A percentile compares a stretch with the other conserved stretches of the same genome.
phyloP scores from a whole-genome alignment of 2,888 invertebrate species.

The Adineta ricciae region DNA sequence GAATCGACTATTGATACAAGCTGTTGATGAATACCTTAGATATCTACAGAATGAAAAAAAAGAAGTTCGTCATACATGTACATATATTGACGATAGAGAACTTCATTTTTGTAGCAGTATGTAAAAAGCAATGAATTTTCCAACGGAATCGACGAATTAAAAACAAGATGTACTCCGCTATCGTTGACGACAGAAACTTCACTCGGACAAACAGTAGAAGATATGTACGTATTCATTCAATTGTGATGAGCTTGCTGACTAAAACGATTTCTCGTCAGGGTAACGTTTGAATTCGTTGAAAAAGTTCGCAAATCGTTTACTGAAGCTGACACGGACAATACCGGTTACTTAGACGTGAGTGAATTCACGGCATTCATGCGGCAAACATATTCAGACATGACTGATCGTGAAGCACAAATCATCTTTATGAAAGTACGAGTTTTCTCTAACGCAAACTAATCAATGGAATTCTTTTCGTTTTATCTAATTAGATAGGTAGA shows the following conservation, averaged over 20 bases:
- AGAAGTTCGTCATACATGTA: neutral
- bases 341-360: slow-evolving; percentile 39
- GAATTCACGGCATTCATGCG: slow-evolving; percentile 42
- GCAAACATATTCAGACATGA: slow-evolving; percentile 39
- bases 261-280: neutral
- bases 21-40: neutral
- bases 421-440: slow-evolving; percentile 41
- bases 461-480: neutral
- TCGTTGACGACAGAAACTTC: neutral
- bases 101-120: neutral
- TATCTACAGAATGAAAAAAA: neutral
- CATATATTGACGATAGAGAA: neutral
- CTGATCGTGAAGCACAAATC: slow-evolving; percentile 40
- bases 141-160: neutral
- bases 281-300: slow-evolving; percentile 22
- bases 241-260: no score
- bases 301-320: slow-evolving; percentile 7
- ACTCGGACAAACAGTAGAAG: neutral
- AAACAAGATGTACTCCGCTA: neutral
- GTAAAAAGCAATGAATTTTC: neutral
- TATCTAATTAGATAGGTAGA: neutral
- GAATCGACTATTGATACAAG: neutral
- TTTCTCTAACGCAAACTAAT: neutral
- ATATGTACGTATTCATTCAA: neutral
- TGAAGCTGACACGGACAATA: neutral